Conservation (phyloP, 2,113 vertebrate genomes). For the Limanda limanda region DNA sequence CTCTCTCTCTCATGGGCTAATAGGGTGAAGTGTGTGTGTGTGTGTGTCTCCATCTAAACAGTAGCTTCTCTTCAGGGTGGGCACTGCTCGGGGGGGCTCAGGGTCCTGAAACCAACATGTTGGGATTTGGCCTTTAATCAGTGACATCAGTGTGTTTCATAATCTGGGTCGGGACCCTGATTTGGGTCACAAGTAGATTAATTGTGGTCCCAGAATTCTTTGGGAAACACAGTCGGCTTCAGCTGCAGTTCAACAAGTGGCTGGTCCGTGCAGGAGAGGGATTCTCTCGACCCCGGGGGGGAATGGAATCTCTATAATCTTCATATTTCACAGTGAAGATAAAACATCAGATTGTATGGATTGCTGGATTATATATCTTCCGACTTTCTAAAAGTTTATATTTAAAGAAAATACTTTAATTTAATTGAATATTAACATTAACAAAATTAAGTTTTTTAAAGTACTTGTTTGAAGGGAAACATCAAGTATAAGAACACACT, state of each 20-base stretch:
- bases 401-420: too few relatives aligned
- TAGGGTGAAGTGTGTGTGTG: conserved; percentile 61
- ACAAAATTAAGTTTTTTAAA: too few relatives aligned
- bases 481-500: too few relatives aligned
- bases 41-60: conserved; percentile 59
- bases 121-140: conserved; percentile 62
- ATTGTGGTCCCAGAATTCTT: conserved; percentile 37
- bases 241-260: conserved; percentile 23
- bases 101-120: conserved; percentile 51
- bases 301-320: not conserved
- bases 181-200: conserved; percentile 66
- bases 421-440: too few relatives aligned
- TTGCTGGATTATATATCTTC: too few relatives aligned
- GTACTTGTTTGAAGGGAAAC: too few relatives aligned
- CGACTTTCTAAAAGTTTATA: too few relatives aligned
- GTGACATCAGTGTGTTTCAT: conserved; percentile 48
- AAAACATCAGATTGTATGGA: too few relatives aligned
- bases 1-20: conserved; percentile 56
- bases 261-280: not conserved
- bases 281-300: not conserved
- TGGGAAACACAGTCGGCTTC: conserved; percentile 26
- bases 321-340: not conserved
- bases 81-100: conserved; percentile 2
- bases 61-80: conserved; percentile 59
- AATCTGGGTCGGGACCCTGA: conserved; percentile 69